Evolutionary conservation across 2,797 vertebrate genomes (phyloP), one percentile per base, ranked within the genome.

Genomic region (Geotrypetes seraphini): DNA sequence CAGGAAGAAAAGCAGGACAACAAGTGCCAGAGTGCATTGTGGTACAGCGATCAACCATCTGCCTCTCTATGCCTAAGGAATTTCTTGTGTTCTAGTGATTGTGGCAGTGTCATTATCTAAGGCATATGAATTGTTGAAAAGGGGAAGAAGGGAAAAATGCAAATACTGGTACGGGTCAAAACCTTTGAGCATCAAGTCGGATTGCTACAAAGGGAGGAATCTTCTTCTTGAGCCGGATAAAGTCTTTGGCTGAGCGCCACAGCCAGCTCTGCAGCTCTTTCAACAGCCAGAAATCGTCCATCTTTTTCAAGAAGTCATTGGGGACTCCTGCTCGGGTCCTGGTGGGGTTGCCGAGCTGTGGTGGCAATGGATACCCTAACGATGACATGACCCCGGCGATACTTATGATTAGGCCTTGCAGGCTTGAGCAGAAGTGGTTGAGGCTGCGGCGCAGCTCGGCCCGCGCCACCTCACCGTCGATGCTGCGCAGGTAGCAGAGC

Each of bases 211-310:
- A 40, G 0, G 77, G 61, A 0, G 76, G 81, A 47, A 75, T 73
- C 62, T 73, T 83, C 72, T 87, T 93, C 73, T 96, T 95, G 27
- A 98, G 86, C 29, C 91, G 75, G 63, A 92, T 96, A 46, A 98
- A 97, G 79, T 98, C 94, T 52, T 97, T 98, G 15, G 94, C 92
- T 0, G 94, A 97, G 28, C 94, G 80, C 90, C 92, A 94, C 46
- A 98, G 72, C 94, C 94, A 98, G 41, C 87, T 96, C 78, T 97
- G 91, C 59, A 98, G 81, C 70, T 98, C 93, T 47, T 93, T 79
- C 50, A 97, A 74, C 66, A 98, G 77, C 94, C 94, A 98, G 66
- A 97, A 98, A 17, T 92, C 90, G 18, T 94, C 93, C 76, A 97
- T 93, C 71, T 98, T 98, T 54, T 89, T 72, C 18, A 95, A 81